A percentile compares a stretch with the other conserved stretches of the same genome.
phyloP scores from a whole-genome alignment of 2,797 vertebrate species.

The Pseudochromis fuscus region DNA sequence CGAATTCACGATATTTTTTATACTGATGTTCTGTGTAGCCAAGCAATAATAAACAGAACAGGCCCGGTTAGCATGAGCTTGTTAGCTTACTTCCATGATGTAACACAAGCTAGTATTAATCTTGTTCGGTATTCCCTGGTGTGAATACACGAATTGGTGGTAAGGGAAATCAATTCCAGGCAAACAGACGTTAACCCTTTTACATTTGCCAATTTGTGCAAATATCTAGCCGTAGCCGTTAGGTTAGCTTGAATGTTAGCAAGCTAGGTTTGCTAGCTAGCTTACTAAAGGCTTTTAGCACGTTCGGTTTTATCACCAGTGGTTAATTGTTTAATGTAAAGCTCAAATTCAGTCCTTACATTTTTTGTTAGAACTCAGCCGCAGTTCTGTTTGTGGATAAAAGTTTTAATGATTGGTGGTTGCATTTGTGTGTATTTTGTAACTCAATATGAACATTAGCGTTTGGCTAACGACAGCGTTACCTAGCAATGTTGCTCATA shows the following conservation, averaged over 20 bases:
- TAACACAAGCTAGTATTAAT: slow-evolving; percentile 1
- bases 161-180: accelerated
- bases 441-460: not conserved
- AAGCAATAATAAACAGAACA: slow-evolving; percentile 75
- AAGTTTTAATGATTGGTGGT: accelerated
- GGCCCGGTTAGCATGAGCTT: slow-evolving; percentile 71
- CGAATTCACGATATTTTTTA: slow-evolving; percentile 19
- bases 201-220: not conserved
- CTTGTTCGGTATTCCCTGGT: not conserved
- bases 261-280: slow-evolving; percentile 30
- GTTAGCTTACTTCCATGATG: slow-evolving; percentile 23
- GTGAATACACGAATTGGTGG: accelerated
- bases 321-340: not conserved
- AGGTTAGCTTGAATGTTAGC: slow-evolving; percentile 43
- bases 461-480: slow-evolving; percentile 44
- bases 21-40: slow-evolving; percentile 48
- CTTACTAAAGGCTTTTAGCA: slow-evolving; percentile 29
- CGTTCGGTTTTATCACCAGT: slow-evolving; percentile 14
- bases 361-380: too few species aligned
- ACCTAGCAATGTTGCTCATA: slow-evolving; percentile 26
- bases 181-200: accelerated
- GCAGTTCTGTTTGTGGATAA: accelerated
- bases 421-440: accelerated
- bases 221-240: not conserved
- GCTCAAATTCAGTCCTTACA: not conserved